Evolutionary conservation across 2,797 vertebrate genomes (phyloP).

Genomic region (Anguilla obscura): DNA sequence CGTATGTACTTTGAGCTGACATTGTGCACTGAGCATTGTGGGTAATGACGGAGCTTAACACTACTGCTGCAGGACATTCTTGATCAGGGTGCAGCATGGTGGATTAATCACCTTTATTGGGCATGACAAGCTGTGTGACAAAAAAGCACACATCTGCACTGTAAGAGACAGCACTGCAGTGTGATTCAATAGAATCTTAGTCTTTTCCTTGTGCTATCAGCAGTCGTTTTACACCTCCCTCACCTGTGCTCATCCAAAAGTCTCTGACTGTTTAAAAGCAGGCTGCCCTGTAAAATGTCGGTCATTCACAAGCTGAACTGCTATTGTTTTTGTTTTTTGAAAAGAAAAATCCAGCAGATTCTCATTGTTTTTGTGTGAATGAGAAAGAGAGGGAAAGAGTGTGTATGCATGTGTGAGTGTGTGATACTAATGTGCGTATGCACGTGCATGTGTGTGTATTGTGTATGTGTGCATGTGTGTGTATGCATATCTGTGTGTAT

Average conservation of each 20-base stretch:
- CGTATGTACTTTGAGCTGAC: background rate
- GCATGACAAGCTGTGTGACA: background rate
- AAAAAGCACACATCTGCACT: background rate
- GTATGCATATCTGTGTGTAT: too few relatives aligned
- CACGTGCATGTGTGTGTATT: too few relatives aligned
- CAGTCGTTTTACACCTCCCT: background rate
- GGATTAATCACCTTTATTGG: background rate
- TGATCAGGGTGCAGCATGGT: background rate
- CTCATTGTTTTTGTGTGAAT: background rate
- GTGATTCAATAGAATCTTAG: background rate
- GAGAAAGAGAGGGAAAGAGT: background rate
- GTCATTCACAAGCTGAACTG: background rate
- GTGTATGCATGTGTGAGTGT: background rate
- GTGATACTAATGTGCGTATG: background rate
- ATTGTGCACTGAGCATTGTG: background rate
- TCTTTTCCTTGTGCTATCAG: background rate
- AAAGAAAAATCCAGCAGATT: background rate
- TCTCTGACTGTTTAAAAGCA: background rate
- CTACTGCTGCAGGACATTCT: background rate
- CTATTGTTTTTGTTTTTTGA: background rate
- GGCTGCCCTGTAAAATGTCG: background rate
- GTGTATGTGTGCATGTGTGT: too few relatives aligned
- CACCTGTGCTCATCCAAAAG: background rate
- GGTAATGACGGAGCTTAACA: background rate
- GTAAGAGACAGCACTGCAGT: background rate